A percentile compares a stretch with the other conserved stretches of the same genome.
These are phyloP conservation scores for Rattus norvegicus DNA, from an alignment of 2,113 vertebrate species.

Conservation along the genomic window GRCr8 NC_086029.1:13579001-13579500, in stretches of 20 bases:
- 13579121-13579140: background rate
- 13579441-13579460: background rate
- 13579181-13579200: background rate
- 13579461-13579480: background rate
- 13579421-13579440: background rate
- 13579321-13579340: background rate
- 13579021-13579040: background rate
- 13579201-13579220: background rate
- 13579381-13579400: background rate
- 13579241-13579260: background rate
- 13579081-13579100: background rate
- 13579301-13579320: background rate
- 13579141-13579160: background rate
- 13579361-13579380: background rate
- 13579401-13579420: background rate
- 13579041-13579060: background rate
- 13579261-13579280: background rate
- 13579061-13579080: background rate
- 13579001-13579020: background rate
- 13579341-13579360: background rate
- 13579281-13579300: background rate
- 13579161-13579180: background rate
- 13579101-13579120: background rate
- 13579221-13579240: background rate
- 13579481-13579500: background rate